Evolutionary conservation across 2,888 invertebrate genomes (phyloP), one percentile per base, ranked within the genome.

Genomic region (Sinohyriopsis cumingii): DNA sequence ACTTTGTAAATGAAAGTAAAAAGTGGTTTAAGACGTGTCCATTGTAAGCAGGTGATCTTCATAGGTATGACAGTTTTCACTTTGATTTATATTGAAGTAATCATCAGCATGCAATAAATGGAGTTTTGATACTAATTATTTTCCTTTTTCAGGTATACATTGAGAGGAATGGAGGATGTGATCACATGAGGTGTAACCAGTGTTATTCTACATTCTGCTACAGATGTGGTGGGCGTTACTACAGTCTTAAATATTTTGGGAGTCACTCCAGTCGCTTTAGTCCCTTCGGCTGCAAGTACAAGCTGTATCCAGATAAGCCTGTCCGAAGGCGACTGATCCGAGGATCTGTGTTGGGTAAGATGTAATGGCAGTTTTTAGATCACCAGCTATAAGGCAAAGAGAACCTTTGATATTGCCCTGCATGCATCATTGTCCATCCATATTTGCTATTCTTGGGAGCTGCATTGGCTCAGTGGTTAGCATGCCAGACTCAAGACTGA

Each of bases 131-230:
- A 12, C 12, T 3, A 1, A 45, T 15, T 45, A 45, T 12, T 45
- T 45, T 45, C 15, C 45, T 45, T 45, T 80, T 77, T 6, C 79
- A 90, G 90, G 84, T 90, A 45, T 91, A 82, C 73, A 90, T 91
- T 59, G 89, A 91, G 80, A 82, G 90, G 53, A 86, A 84, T 5
- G 83, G 88, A 28, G 91, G 91, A n/a, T 91, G 91, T 82, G 90
- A 91, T 78, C 91, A 91, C 80, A 91, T 91, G 90, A 86, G 82
- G 7, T 91, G 91, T 75, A 81, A 83, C 20, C 79, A 85, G 54
- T 91, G 91, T 77, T 81, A 86, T 60, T 89, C 89, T 0, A 84
- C 86, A 63, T 91, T 91, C 80, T 91, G 91, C 76, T 91, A 91
- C 72, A 86, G 87, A 9, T 91, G 91, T 78, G 91, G 91, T 7